Base-by-base conservation (phyloP, 2,888 invertebrate species). In the Thymelicus sylvestris region DNA sequence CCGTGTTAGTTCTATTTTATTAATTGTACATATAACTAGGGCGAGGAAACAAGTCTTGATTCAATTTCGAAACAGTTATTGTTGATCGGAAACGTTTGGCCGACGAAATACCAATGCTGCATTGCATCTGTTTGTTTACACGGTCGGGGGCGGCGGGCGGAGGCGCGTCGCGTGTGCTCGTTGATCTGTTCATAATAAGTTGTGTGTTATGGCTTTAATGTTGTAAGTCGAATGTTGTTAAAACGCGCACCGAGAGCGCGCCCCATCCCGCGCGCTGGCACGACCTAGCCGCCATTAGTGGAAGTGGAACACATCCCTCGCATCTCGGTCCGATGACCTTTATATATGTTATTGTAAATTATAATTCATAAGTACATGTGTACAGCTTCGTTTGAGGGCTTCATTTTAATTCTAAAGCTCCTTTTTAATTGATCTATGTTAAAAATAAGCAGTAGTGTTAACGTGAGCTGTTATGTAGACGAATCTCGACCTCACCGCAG, bases 21-120 rank as follows among this genome's bases (percentile, higher is more conserved):
- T 82, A 86, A 88, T 87, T 92, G 92, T 92, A 92, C 84, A 92
- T 92, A 92, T 92, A 91, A 90, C 83, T 91, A 92, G 89, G 87
- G 85, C 85, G 89, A 90, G 88, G 89, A 89, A 85, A 85, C 86
- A 79, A 79, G 85, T 87, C 88, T 86, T 86, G 83, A 86, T 85
- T 86, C 82, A 78, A 81, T 85, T 82, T 57, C 81, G 83, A 83
- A 83, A 87, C 83, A 86, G 85, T 88, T 89, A 86, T 89, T 88
- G 88, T 90, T 91, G 84, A 89, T 87, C 80, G 86, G 81, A 84
- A 81, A 85, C 80, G 84, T 85, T 73, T 75, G 76, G 80, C 75
- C 76, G 76, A 77, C 75, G 74, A 74, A 74, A 74, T 78, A 77
- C 74, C 87, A 88, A 87, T 88, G 90, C 89, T 86, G 86, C 79